These are phyloP conservation scores for Sinonovacula constricta DNA, from an alignment of 1,140 invertebrate species.

Conservation along the genomic window DNA sequence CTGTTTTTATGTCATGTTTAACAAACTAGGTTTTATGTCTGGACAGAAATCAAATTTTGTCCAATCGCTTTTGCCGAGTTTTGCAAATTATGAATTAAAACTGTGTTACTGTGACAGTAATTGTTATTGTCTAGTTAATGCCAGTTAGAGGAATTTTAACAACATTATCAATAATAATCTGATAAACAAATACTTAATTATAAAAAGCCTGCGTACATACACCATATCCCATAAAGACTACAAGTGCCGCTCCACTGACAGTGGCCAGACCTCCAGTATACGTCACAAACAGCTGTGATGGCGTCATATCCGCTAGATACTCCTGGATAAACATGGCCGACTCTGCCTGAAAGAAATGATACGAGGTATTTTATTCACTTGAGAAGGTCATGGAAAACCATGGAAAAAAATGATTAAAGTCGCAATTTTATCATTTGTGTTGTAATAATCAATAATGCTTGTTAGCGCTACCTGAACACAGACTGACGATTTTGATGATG, in stretches of 20 bases:
- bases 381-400: neutral
- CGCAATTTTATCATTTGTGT: neutral
- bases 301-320: conserved; percentile 38
- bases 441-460: neutral
- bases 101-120: neutral
- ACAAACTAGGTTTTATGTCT: neutral
- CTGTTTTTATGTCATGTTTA: too few relatives aligned
- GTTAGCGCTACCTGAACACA: neutral
- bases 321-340: conserved; percentile 45
- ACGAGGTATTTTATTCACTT: neutral
- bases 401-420: neutral
- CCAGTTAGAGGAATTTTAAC: neutral
- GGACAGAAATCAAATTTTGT: neutral
- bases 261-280: conserved; percentile 41
- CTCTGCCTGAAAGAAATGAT: conserved; percentile 35
- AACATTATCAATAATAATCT: too few relatives aligned
- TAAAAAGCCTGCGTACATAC: too few relatives aligned
- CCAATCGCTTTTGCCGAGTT: neutral
- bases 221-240: conserved; percentile 39
- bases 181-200: too few relatives aligned
- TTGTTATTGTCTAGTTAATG: neutral
- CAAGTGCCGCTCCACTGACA: conserved; percentile 17
- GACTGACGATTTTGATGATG: neutral
- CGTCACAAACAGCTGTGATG: conserved; percentile 48
- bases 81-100: neutral